These are phyloP conservation scores for Zaprionus davidi DNA, from an alignment of 1,140 invertebrate species.

Conservation along the genomic window DNA sequence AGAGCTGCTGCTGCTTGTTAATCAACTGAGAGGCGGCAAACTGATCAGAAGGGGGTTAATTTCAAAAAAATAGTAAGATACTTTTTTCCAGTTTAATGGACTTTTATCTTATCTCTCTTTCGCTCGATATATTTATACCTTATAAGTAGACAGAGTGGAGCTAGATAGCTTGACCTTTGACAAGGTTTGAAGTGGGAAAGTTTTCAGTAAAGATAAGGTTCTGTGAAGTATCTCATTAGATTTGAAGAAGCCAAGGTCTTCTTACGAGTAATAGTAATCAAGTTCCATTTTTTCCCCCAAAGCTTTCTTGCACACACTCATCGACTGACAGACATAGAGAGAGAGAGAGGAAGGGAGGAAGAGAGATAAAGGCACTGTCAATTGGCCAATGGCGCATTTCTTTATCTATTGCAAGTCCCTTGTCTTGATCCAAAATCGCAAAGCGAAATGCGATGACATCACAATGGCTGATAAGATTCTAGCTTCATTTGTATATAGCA, in stretches of 20 bases:
- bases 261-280: background rate
- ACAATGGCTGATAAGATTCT: slow-evolving; percentile 34
- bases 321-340: background rate
- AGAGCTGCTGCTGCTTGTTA: background rate
- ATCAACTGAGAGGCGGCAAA: background rate
- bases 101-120: slow-evolving; percentile 1
- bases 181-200: background rate
- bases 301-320: background rate
- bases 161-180: slow-evolving; percentile 4
- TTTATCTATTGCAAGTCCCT: slow-evolving; percentile 33
- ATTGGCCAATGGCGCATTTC: slow-evolving; percentile 24
- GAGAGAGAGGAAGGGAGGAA: background rate
- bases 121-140: background rate
- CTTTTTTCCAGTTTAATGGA: slow-evolving; percentile 10
- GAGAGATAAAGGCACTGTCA: slow-evolving; percentile 11
- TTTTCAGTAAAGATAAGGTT: background rate
- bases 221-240: background rate
- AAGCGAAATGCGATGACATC: slow-evolving; percentile 19
- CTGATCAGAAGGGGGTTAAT: background rate
- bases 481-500: slow-evolving; percentile 10
- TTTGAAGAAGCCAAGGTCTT: background rate
- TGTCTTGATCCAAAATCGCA: slow-evolving; percentile 34
- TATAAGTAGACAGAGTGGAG: background rate
- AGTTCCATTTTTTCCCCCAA: background rate
- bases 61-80: background rate